phyloP scores from a whole-genome alignment of 2,888 invertebrate species.

The Thera britannica region DNA sequence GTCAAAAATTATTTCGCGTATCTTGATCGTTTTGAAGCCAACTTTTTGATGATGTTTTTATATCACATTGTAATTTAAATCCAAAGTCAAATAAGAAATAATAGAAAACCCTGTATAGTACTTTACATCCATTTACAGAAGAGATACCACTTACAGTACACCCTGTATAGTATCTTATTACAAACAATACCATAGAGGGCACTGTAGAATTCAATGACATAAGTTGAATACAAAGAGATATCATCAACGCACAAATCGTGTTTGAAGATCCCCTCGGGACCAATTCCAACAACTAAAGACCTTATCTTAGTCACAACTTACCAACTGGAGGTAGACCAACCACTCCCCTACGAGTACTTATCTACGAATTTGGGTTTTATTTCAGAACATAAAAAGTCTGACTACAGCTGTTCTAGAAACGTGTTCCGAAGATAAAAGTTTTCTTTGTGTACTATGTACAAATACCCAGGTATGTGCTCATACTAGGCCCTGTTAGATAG shows the following conservation, averaged over 20 bases:
- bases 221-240: slow-evolving; percentile 13
- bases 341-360: slow-evolving; percentile 21
- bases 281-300: slow-evolving; percentile 19
- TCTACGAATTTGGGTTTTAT: slow-evolving; percentile 23
- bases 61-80: too few relatives aligned
- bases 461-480: too few relatives aligned
- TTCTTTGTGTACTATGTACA: neutral
- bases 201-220: slow-evolving; percentile 2
- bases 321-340: slow-evolving; percentile 15
- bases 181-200: slow-evolving; percentile 2
- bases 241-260: slow-evolving; percentile 8
- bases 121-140: too few relatives aligned
- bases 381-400: slow-evolving; percentile 17
- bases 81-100: too few relatives aligned
- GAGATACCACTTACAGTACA: too few relatives aligned
- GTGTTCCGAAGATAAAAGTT: slow-evolving; percentile 2
- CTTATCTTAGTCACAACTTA: slow-evolving; percentile 23
- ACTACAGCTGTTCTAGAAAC: slow-evolving; percentile 14
- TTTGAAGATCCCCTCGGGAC: slow-evolving; percentile 12
- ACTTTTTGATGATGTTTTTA: too few relatives aligned
- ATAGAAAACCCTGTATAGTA: too few relatives aligned
- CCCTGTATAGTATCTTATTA: neutral
- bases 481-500: too few relatives aligned
- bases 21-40: too few relatives aligned
- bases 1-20: too few relatives aligned